Evolutionary conservation across 2,113 vertebrate species (phyloP).

Genomic region (Octodon degus): DNA sequence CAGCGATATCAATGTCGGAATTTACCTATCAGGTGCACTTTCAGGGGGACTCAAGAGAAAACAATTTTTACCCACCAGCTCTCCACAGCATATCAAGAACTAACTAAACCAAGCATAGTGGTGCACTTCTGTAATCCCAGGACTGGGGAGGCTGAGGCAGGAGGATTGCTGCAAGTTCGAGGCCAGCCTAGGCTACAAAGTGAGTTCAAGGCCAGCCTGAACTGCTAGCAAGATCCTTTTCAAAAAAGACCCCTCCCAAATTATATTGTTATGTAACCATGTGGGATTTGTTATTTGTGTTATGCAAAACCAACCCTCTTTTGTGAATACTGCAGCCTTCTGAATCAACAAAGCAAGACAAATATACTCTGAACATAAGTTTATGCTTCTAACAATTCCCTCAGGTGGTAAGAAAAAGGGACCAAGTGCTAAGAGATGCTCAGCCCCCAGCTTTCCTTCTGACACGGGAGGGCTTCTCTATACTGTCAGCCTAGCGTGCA

Average conservation of each 20-base stretch:
- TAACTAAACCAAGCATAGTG: not conserved
- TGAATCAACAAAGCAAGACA: not conserved
- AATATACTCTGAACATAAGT: not conserved
- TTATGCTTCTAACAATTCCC: not conserved
- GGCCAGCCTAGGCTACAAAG: not conserved
- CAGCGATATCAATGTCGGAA: not conserved
- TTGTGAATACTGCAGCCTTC: not conserved
- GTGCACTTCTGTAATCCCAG: not conserved
- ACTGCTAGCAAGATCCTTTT: not conserved
- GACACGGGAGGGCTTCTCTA: not conserved
- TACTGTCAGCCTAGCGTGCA: not conserved
- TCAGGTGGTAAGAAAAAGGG: not conserved
- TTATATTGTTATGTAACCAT: not conserved
- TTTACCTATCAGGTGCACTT: slow-evolving; percentile 43
- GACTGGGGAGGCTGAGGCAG: not conserved
- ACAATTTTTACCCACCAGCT: not conserved
- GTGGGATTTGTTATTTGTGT: not conserved
- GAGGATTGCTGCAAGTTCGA: not conserved
- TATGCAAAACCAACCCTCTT: not conserved
- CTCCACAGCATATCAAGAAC: not conserved
- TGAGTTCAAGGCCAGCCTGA: not conserved
- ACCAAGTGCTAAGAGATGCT: not conserved
- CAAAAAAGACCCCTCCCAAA: not conserved
- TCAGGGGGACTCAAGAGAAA: not conserved
- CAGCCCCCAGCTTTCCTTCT: not conserved